Conservation (phyloP, 2,888 invertebrate genomes). For the Alviniconcha strummeri region DNA sequence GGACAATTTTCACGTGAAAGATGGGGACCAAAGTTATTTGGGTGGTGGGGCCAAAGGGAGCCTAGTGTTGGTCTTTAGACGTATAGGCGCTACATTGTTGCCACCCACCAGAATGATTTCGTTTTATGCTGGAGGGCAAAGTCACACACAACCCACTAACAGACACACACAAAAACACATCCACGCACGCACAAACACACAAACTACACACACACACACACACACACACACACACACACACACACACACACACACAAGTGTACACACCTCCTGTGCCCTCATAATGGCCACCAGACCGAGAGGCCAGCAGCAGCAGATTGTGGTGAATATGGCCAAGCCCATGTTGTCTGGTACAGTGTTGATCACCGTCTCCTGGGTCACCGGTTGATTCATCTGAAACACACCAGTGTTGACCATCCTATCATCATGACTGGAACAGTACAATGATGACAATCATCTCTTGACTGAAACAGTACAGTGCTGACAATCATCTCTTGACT, state of each 20-base stretch:
- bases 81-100: no score
- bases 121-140: not conserved
- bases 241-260: not conserved
- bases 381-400: constrained; percentile 32
- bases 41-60: no score
- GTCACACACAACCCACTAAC: not conserved
- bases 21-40: no score
- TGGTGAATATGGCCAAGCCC: constrained; percentile 43
- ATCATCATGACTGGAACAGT: no score
- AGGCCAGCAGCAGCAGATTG: constrained; percentile 45
- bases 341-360: constrained; percentile 38
- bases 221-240: not conserved
- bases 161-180: not conserved
- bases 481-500: no score
- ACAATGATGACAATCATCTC: no score
- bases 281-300: constrained; percentile 45
- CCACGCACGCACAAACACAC: not conserved
- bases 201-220: not conserved
- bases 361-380: not conserved
- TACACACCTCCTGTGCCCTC: constrained; percentile 40
- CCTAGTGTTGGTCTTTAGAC: no score
- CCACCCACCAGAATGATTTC: not conserved
- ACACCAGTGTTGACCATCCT: not conserved
- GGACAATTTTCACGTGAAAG: no score
- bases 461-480: no score